Evolutionary conservation across 2,113 vertebrate species (phyloP), one percentile per base, ranked within the genome.

Genomic region (Lophius piscatorius): DNA sequence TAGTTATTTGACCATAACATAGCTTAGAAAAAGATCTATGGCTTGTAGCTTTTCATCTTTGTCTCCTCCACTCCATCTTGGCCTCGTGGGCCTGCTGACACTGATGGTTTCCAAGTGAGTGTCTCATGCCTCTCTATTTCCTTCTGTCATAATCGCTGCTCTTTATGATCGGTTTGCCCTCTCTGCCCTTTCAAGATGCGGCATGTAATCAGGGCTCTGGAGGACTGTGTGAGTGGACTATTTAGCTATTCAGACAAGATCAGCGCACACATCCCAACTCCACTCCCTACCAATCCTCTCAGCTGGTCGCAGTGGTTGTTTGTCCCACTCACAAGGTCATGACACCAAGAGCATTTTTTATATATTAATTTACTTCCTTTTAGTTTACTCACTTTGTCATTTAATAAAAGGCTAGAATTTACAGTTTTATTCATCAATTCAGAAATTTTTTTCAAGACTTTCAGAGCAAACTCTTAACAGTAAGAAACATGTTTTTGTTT

Each of bases 111-210:
- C 69, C 58, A 80, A 72, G 79, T 81, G 78, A 84, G 76, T 80
- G 68, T 87, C 81, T 80, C 68, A 73, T 74, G 61, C 60, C 62
- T 67, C 61, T 77, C 51, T 75, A 65, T 78, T 80, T 76, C 69
- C 58, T 71, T 77, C 74, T 87, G 84, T 88, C 87, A 89, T 89
- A 90, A 91, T 90, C 85, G 83, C 84, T 79, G 85, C 81, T 90
- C 85, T 90, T 90, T 90, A 91, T 90, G 90, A 89, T 88, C 84
- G 62, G 66, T 88, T 85, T 89, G 90, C 85, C 86, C 88, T 90
- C 71, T 76, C 59, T 89, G 86, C 87, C 87, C 89, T 89, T 91
- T 91, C 81, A 84, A 87, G 82, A 84, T 86, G 87, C 57, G 14
- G 76, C 78, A 64, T 85, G 84, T 89, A 92, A 90, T 89, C 87